Conservation (phyloP, 2,888 invertebrate genomes). For the Agrochola lychnidis region DNA sequence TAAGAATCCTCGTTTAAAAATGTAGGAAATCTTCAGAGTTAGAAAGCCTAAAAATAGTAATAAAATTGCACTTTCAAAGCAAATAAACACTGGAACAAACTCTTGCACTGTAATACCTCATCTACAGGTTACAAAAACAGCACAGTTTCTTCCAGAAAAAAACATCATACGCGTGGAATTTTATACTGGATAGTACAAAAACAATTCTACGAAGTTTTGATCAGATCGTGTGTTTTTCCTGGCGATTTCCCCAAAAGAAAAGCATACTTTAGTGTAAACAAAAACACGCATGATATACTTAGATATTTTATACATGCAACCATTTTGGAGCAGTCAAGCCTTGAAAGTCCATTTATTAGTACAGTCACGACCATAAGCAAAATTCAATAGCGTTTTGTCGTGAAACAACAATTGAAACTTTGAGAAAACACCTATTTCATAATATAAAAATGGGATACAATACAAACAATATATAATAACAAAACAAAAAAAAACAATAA, state of each 20-base stretch:
- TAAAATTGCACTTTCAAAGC: background rate
- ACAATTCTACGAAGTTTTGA: conserved; percentile 14
- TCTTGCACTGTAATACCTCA: background rate
- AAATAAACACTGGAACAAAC: background rate
- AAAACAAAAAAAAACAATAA: too few species aligned
- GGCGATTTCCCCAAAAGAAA: background rate
- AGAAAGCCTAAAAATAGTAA: background rate
- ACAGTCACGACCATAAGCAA: background rate
- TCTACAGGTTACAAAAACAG: background rate
- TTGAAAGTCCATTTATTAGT: too few species aligned
- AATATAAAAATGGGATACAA: background rate
- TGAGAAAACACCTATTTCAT: background rate
- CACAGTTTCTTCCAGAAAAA: background rate
- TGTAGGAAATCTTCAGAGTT: background rate
- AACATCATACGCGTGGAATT: background rate
- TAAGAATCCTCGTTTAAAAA: background rate
- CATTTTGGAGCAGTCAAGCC: background rate
- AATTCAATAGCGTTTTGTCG: background rate
- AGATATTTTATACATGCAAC: background rate
- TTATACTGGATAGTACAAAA: background rate
- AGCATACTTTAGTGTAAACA: conserved; percentile 25
- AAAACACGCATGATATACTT: background rate
- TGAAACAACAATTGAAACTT: background rate
- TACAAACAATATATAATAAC: too few species aligned
- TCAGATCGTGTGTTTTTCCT: conserved; percentile 17